Base-by-base conservation (phyloP, 1,140 invertebrate genomes). In the Caligus rogercresseyi region DNA sequence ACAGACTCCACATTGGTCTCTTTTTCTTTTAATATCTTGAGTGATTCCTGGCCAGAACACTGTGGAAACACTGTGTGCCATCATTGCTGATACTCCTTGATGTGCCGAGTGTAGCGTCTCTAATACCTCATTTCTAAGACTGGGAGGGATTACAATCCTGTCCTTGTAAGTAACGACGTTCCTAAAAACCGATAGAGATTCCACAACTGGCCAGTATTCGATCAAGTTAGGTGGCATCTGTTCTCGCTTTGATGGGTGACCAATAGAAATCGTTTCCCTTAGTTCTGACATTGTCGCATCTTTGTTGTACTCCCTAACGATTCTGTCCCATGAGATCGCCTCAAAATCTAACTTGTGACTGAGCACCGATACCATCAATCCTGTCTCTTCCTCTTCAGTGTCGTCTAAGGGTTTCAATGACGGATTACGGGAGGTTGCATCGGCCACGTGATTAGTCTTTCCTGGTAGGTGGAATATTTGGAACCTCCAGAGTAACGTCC, bases 401-500 rank as follows among this genome's bases (percentile, higher is more conserved):
- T 43, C n/a, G 31, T 43, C 31, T 11, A 43, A n/a, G n/a, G 31
- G n/a, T n/a, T 7, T 43, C n/a, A 7, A 11, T 7, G 31, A n/a
- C n/a, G 31, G 31, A n/a, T 43, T 43, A 7, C 31, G n/a, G 31
- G n/a, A 43, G 7, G n/a, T n/a, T 7, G n/a, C n/a, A n/a, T 43
- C 31, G 7, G 31, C 31, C n/a, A n/a, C n/a, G 7, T 7, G 14
- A 3, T 60, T 52, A 16, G 25, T 25, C 14, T 19, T 16, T 11
- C 58, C 58, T 3, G 58, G 58, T 16, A 60, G 18, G 14, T 25
- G 23, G 20, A 20, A 1, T 21, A 60, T 54, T 16, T 25, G 15
- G 18, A 60, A 60, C 2, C 16, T 26, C 58, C 58, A 60, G n/a
- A 54, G 58, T 1, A 60, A 19, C 14, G 58, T 60, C 24, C 25